Percentiles rank a stretch among this genome's conserved stretches.
Evolutionary conservation across 1,140 invertebrate species (phyloP).

Genomic region (Brachionus manjavacas): DNA sequence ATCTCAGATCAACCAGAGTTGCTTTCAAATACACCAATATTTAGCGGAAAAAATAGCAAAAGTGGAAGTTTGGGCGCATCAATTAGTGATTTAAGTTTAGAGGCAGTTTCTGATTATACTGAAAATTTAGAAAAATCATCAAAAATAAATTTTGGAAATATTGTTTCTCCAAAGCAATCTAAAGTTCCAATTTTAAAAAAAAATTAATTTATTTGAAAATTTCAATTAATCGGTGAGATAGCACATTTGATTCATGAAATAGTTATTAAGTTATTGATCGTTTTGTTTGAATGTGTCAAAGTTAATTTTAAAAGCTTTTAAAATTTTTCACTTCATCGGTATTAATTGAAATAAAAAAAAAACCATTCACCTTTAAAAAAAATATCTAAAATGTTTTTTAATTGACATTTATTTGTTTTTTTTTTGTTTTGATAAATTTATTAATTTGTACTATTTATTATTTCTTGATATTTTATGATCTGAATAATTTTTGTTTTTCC

Average conservation of each 20-base stretch:
- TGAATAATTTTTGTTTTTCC: not conserved
- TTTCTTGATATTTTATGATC: not conserved
- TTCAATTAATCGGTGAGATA: not conserved
- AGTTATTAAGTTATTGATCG: not conserved
- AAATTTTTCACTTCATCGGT: too few relatives aligned
- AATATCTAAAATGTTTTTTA: not conserved
- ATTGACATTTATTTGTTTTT: not conserved
- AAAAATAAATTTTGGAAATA: not conserved
- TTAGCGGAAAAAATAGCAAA: conserved; percentile 14
- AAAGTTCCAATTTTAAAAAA: not conserved
- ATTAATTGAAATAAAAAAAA: not conserved
- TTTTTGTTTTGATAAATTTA: not conserved
- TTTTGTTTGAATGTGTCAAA: too few relatives aligned
- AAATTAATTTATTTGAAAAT: not conserved
- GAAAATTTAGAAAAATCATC: not conserved
- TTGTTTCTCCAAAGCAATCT: not conserved
- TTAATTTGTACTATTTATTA: not conserved
- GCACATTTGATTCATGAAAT: not conserved
- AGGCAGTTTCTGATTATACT: not conserved
- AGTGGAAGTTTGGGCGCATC: conserved; percentile 27
- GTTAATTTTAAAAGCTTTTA: too few relatives aligned
- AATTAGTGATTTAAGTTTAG: conserved; percentile 14
- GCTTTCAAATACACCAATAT: not conserved
- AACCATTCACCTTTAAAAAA: not conserved
- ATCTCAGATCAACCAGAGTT: not conserved